Base-by-base conservation (phyloP, 2,797 vertebrate genomes). In the Sandelia bainsii region DNA sequence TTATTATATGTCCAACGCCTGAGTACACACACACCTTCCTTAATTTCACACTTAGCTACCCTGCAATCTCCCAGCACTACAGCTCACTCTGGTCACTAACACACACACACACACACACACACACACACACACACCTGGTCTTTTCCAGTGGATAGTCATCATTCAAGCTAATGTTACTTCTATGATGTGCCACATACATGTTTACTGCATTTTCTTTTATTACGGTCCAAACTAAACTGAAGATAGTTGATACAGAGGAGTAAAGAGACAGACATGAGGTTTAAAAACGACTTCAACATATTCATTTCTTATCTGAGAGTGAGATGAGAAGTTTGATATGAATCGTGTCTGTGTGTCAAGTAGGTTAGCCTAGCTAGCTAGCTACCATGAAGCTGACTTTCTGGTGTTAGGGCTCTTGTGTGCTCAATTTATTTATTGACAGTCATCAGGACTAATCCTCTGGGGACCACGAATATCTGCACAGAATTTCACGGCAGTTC, bases 1-100 rank as follows among this genome's bases (percentile, higher is more conserved):
- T 80, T 69, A 92, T 91, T 86, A 89, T 72, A 79, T 73, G 80
- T 91, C 87, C 58, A 82, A 89, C 69, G 84, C 86, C 74, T 84
- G 60, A 87, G 81, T 81, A 83, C 85, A 85, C 84, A 87, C 87
- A 83, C 83, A 83, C 81, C 72, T 72, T 80, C 81, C 87, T 90
- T 89, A 83, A 93, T 93, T 92, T 94, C 92, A 93, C 92, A 92
- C 91, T 92, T 87, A 91, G 91, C 84, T 91, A 90, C 88, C 87
- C 85, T 71, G 81, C 87, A 88, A 89, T 91, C 90, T 83, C 72
- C 62, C 58, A 77, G 70, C 77, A 72, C 75, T 77, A 60, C 81
- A 75, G 64, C 75, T 75, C 80, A 69, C 58, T 81, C 80, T 69
- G 62, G 56, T 22, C 7, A 0, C 50, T 13, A 44, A 16, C 22